These are phyloP conservation scores for Lochmaea crataegi DNA, from an alignment of 2,888 invertebrate genomes.

Conservation along the genomic window DNA sequence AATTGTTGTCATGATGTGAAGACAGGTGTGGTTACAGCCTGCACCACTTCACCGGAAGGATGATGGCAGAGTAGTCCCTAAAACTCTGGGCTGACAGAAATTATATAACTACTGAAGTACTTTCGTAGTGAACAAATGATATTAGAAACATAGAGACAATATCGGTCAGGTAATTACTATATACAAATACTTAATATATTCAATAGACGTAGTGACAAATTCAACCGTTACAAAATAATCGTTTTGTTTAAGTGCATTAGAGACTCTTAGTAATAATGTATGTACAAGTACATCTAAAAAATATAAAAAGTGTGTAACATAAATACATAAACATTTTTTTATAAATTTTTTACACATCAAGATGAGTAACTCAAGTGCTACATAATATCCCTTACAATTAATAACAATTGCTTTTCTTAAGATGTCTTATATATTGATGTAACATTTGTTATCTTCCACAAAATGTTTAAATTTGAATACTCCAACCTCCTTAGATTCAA, in stretches of 20 bases:
- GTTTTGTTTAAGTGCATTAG: slow-evolving; percentile 16
- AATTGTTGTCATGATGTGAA: too few species aligned
- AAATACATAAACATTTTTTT: slow-evolving; percentile 12
- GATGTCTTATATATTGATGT: not conserved
- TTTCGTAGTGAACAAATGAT: too few species aligned
- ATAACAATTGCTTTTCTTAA: slow-evolving; percentile 11
- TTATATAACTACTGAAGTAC: too few species aligned
- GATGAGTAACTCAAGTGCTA: slow-evolving; percentile 19
- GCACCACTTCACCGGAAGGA: too few species aligned
- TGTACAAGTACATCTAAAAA: slow-evolving; percentile 18
- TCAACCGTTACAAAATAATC: slow-evolving; percentile 17
- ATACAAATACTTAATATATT: too few species aligned
- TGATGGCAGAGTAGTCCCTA: too few species aligned
- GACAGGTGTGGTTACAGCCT: too few species aligned
- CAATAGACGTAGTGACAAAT: too few species aligned
- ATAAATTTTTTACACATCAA: slow-evolving; percentile 19
- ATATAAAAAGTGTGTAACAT: slow-evolving; percentile 12
- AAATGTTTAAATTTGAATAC: slow-evolving; percentile 16
- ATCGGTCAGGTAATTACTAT: too few species aligned
- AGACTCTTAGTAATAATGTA: slow-evolving; percentile 16
- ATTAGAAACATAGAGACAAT: too few species aligned
- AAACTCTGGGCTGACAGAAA: too few species aligned
- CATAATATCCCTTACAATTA: slow-evolving; percentile 21
- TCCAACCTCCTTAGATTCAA: slow-evolving; percentile 23
- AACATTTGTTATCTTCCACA: slow-evolving; percentile 2